Evolutionary conservation across 2,797 vertebrate genomes (phyloP).

Genomic region (Pangasius mekongensis): DNA sequence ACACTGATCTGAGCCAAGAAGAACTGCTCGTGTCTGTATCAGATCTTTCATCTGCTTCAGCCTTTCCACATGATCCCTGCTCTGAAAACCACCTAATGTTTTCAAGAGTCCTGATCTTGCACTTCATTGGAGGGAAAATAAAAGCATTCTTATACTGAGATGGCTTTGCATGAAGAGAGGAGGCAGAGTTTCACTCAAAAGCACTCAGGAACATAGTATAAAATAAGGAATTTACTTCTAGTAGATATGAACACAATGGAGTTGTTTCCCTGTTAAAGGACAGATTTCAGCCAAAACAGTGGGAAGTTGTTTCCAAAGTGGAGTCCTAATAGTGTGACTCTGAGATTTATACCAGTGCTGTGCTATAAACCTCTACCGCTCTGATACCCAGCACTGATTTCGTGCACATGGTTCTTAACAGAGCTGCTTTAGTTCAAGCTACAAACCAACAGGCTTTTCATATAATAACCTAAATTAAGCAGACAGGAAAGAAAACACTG

Average conservation of each 20-base stretch:
- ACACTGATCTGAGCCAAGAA: not conserved
- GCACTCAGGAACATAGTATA: conserved; percentile 33
- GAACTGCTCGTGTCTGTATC: conserved; percentile 11
- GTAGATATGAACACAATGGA: conserved; percentile 42
- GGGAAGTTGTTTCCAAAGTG: conserved; percentile 49
- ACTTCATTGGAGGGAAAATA: conserved; percentile 26
- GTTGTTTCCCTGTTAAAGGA: conserved; percentile 20
- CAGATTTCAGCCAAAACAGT: conserved; percentile 33
- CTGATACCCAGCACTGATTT: conserved; percentile 41
- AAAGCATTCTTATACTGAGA: conserved; percentile 41
- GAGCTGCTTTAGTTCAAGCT: conserved; percentile 45
- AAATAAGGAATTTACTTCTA: conserved; percentile 41
- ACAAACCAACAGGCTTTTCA: conserved; percentile 38
- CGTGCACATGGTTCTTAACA: conserved; percentile 42
- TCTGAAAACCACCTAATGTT: conserved; percentile 38
- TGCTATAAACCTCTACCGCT: conserved; percentile 46
- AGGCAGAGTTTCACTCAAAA: not conserved
- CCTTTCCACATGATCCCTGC: conserved; percentile 35
- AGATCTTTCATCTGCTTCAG: conserved; percentile 23
- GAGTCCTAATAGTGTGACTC: conserved; percentile 34
- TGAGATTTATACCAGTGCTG: conserved; percentile 51
- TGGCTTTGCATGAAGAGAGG: conserved; percentile 36
- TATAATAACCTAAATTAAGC: conserved; percentile 57
- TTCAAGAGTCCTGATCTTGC: conserved; percentile 43
- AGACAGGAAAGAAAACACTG: conserved; percentile 56